Evolutionary conservation across 2,113 vertebrate genomes (phyloP).

Genomic region (Rhinoderma darwinii): DNA sequence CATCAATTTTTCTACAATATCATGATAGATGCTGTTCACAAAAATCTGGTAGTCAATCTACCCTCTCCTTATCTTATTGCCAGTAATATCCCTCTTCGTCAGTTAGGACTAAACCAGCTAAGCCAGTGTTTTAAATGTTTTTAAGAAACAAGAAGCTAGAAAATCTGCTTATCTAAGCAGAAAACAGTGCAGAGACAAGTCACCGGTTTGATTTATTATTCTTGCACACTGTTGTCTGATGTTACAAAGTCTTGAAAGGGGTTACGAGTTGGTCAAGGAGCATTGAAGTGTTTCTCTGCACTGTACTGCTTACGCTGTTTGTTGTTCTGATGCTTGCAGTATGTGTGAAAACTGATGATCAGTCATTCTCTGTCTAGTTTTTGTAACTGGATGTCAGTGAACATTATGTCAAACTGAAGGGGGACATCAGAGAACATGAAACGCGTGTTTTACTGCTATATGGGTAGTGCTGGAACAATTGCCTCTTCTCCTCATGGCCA

Average conservation of each 20-base stretch:
- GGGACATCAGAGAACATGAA: background rate
- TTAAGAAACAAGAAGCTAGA: background rate
- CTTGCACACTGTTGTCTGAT: background rate
- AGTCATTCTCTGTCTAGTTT: background rate
- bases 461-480: background rate
- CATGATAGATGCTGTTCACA: too few species aligned
- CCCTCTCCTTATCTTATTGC: background rate
- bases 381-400: background rate
- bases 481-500: background rate
- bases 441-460: background rate
- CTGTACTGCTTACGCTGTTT: background rate
- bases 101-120: too few species aligned
- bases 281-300: background rate
- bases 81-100: background rate
- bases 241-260: background rate
- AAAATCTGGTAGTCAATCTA: too few species aligned
- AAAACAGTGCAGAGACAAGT: background rate
- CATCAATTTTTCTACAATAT: too few species aligned
- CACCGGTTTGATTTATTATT: background rate
- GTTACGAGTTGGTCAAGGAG: background rate
- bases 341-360: conserved; percentile 25
- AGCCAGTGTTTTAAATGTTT: background rate
- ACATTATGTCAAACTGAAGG: background rate
- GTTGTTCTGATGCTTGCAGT: background rate
- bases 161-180: background rate